These are phyloP conservation scores for Cephus spinipes DNA, from an alignment of 2,888 invertebrate genomes.

Conservation along the genomic window DNA sequence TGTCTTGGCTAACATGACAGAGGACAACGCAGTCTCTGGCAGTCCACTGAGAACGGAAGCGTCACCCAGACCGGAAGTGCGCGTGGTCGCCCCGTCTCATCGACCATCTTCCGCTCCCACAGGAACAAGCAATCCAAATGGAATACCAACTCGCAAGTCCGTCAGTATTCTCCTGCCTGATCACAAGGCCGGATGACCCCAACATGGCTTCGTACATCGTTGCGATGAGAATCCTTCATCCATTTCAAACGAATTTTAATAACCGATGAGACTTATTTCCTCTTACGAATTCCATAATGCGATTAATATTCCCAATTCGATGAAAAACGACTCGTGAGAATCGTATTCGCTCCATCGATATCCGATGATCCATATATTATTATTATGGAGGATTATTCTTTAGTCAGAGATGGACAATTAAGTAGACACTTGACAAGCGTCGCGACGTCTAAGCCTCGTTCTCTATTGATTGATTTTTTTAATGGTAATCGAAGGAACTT, in stretches of 20 bases:
- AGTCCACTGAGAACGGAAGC: slow-evolving; percentile 45
- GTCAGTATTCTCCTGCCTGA: slow-evolving; percentile 62
- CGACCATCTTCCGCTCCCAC: slow-evolving; percentile 40
- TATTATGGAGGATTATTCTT: not conserved
- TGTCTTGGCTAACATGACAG: slow-evolving; percentile 33
- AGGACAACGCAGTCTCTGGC: slow-evolving; percentile 43
- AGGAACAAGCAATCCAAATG: slow-evolving; percentile 6
- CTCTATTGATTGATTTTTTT: not conserved
- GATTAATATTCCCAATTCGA: not conserved
- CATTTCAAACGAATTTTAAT: slow-evolving; percentile 33
- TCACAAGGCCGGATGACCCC: slow-evolving; percentile 58
- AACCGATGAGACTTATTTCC: slow-evolving; percentile 6
- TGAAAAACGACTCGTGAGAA: too few relatives aligned
- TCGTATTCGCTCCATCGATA: too few relatives aligned
- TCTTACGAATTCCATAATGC: not conserved
- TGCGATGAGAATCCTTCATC: slow-evolving; percentile 50
- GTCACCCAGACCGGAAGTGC: slow-evolving; percentile 57
- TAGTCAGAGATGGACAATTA: not conserved
- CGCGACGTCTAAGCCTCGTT: too few relatives aligned
- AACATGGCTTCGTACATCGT: slow-evolving; percentile 54
- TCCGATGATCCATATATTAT: too few relatives aligned
- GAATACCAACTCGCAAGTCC: slow-evolving; percentile 54
- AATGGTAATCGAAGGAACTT: not conserved
- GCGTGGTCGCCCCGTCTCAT: slow-evolving; percentile 58
- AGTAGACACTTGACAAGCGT: too few relatives aligned